Evolutionary conservation across 1,140 invertebrate genomes (phyloP), one percentile per base, ranked within the genome.

Genomic region (Steinernema feltiae): DNA sequence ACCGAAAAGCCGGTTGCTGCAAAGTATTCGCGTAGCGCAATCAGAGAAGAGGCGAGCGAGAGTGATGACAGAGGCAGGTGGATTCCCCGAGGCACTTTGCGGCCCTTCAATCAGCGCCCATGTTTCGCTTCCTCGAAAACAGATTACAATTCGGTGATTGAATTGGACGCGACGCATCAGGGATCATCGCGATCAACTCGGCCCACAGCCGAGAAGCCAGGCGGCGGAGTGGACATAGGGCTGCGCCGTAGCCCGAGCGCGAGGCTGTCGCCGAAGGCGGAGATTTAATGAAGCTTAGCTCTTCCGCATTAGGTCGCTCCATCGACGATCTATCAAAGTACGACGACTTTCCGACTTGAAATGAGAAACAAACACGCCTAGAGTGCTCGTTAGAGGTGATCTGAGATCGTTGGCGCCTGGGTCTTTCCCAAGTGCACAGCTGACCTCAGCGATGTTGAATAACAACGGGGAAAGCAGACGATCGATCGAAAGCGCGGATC

Each of bases 261-360:
- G n/a, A n/a, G 41, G 7, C 41, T 27, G 24, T 63, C 3, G 15
- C 15, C 53, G 12, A 3, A 3, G 3, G 53, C 53, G 53, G 2
- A 3, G 53, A 63, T 63, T 63, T 63, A 63, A 63, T 72, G 41
- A 53, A 53, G n/a, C n/a, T 53, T 32, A 21, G 18, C 46, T n/a
- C 41, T 35, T 53, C 29, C 1, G 15, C 72, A 17, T 21, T 53
- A n/a, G n/a, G n/a, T n/a, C n/a, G n/a, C n/a, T n/a, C n/a, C n/a
- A n/a, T n/a, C n/a, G n/a, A n/a, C n/a, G n/a, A n/a, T n/a, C n/a
- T n/a, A n/a, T n/a, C n/a, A n/a, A n/a, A n/a, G n/a, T n/a, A n/a
- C n/a, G n/a, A n/a, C n/a, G n/a, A 21, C 27, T 46, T 15, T 73
- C 73, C n/a, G 48, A 63, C 30, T 74, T 70, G 46, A 41, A 48